Base-by-base conservation (phyloP, 2,113 vertebrate genomes). In the Thalassoma bifasciatum region DNA sequence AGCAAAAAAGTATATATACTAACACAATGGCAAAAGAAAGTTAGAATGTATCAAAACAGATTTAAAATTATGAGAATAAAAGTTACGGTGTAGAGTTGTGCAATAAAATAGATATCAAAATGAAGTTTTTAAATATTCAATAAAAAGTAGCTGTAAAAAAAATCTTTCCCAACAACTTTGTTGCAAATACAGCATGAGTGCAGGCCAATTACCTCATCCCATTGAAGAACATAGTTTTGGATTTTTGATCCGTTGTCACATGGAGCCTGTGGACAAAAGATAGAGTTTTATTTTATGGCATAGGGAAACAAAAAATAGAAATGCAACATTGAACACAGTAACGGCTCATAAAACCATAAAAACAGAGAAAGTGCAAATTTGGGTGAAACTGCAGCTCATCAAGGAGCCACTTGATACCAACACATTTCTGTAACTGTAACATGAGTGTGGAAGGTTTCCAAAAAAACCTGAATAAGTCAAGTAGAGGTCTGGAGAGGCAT, bases 161-260 rank as follows among this genome's bases (percentile, higher is more conserved):
- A n/a, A n/a, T n/a, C n/a, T n/a, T n/a, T n/a, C n/a, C n/a, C n/a
- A n/a, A n/a, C n/a, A n/a, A n/a, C n/a, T n/a, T n/a, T n/a, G n/a
- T n/a, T n/a, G n/a, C n/a, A n/a, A n/a, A n/a, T 6, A 30, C 30
- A 30, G 3, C 30, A 54, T 3, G 8, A 24, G 10, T 3, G 11
- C n/a, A 49, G 46, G 3, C 4, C 11, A 49, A 36, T 16, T 94
- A 98, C 98, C 94, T 99, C 96, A 85, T 99, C 97, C 97, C 97
- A 99, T 56, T 99, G 95, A 53, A 99, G 94, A 90, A 95, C 83
- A 85, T 97, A 99, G 91, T 93, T 98, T 81, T 97, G 95, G 89
- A 99, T 97, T 94, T 98, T 98, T 82, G 96, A 99, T 66, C 98
- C 97, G 59, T 98, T 99, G 93, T 99, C 98, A 91, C 96, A 97